Conservation (phyloP, 23 tunicate species). For the Ascidia mentula region DNA sequence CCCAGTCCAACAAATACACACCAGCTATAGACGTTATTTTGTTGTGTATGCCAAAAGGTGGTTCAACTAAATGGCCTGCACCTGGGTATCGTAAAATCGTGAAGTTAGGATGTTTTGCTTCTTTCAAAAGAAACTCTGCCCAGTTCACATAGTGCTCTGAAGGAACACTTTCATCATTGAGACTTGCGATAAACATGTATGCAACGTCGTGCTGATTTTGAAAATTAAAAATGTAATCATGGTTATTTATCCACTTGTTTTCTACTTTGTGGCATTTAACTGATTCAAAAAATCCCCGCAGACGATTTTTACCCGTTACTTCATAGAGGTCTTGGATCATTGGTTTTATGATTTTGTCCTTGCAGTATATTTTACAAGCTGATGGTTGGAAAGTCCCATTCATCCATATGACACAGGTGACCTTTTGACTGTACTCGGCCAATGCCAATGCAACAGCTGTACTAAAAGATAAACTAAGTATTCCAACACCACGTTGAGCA, state of each 20-base stretch:
- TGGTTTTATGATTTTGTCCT: neutral
- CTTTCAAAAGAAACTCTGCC: conserved; percentile 24
- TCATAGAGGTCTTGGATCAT: too few relatives aligned
- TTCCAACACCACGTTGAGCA: neutral
- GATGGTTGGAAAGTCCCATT: conserved; percentile 25
- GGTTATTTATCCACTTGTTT: neutral
- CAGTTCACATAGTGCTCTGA: conserved; percentile 16
- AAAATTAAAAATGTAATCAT: conserved; percentile 6
- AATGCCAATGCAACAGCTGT: conserved; percentile 22
- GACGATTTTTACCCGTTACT: too few relatives aligned
- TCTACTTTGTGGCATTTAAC: too few relatives aligned
- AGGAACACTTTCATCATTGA: conserved; percentile 26
- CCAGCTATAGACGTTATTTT: conserved; percentile 5
- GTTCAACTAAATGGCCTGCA: conserved; percentile 61
- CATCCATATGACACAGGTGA: conserved; percentile 36
- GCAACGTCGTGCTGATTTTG: conserved; percentile 39
- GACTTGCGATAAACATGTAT: conserved; percentile 41
- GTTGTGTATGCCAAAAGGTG: conserved; percentile 35
- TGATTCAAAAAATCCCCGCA: too few relatives aligned
- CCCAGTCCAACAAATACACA: conserved; percentile 34
- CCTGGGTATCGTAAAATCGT: conserved; percentile 40
- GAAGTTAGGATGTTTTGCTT: conserved; percentile 39
- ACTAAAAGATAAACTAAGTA: conserved; percentile 27
- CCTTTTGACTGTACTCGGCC: conserved; percentile 1
- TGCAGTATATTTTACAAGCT: neutral